phyloP scores from a whole-genome alignment of 2,888 invertebrate genomes.

The Chrysolina americana region DNA sequence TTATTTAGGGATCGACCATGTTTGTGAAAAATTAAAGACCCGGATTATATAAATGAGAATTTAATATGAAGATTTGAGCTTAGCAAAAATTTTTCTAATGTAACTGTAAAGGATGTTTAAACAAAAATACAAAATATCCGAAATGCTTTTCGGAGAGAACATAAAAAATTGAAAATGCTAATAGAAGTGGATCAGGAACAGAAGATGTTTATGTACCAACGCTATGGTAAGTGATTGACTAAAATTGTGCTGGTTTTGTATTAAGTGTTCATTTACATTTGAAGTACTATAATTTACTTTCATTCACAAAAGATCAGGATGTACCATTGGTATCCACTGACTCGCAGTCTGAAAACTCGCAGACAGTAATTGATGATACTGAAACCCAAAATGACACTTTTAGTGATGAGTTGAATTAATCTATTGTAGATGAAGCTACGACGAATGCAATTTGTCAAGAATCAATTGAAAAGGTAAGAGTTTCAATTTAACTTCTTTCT shows the following conservation, averaged over 20 bases:
- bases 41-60: too few species aligned
- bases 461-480: slow-evolving; percentile 20
- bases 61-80: too few species aligned
- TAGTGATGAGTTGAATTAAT: background rate
- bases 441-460: background rate
- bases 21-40: too few species aligned
- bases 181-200: slow-evolving; percentile 21
- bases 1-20: too few species aligned
- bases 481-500: slow-evolving; percentile 13
- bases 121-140: too few species aligned
- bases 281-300: background rate
- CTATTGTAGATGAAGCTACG: slow-evolving; percentile 6
- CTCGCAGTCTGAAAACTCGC: background rate
- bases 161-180: slow-evolving; percentile 16
- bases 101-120: too few species aligned
- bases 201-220: slow-evolving; percentile 18
- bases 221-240: background rate
- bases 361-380: background rate
- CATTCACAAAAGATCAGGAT: background rate
- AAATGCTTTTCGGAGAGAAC: too few species aligned
- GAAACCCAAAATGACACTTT: background rate
- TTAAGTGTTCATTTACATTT: background rate
- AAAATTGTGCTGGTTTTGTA: background rate
- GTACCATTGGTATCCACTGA: background rate
- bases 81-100: too few species aligned